Percentiles rank a stretch among this genome's conserved stretches.
phyloP scores from a whole-genome alignment of 1,140 invertebrate genomes.

The Polypedilum pembai region DNA sequence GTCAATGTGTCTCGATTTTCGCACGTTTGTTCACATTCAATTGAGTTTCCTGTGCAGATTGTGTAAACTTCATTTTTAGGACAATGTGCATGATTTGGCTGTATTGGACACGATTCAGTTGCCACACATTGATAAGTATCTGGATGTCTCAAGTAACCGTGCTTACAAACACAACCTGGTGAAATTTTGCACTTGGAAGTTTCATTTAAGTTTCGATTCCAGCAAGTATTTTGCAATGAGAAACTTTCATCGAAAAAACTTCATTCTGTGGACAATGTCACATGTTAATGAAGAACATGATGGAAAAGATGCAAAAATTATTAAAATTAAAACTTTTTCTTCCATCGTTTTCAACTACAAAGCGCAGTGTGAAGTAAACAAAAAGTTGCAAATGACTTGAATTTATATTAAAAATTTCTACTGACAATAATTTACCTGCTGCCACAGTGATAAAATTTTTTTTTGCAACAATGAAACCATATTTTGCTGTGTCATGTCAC shows the following conservation, averaged over 20 bases:
- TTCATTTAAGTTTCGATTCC: not conserved
- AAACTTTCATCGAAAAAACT: not conserved
- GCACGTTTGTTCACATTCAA: not conserved
- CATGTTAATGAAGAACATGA: not conserved
- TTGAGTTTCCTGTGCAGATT: not conserved
- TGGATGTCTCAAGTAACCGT: not conserved
- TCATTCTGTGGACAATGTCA: conserved; percentile 1
- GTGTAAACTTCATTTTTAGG: not conserved
- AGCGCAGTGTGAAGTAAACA: too few relatives aligned
- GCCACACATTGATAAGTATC: not conserved
- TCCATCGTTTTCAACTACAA: too few relatives aligned
- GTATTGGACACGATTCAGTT: not conserved
- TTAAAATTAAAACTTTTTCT: not conserved
- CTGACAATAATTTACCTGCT: too few relatives aligned
- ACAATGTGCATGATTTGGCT: not conserved
- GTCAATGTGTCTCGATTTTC: not conserved
- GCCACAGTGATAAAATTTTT: too few relatives aligned
- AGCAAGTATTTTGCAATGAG: not conserved
- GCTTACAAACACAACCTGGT: not conserved
- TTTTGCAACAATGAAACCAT: too few relatives aligned
- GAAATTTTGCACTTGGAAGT: not conserved
- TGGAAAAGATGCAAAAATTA: conserved; percentile 1
- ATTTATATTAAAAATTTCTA: too few relatives aligned
- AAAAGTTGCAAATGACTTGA: too few relatives aligned
- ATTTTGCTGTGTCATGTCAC: too few relatives aligned